Conservation (phyloP, 2,797 vertebrate genomes). For the Danio albolineatus region DNA sequence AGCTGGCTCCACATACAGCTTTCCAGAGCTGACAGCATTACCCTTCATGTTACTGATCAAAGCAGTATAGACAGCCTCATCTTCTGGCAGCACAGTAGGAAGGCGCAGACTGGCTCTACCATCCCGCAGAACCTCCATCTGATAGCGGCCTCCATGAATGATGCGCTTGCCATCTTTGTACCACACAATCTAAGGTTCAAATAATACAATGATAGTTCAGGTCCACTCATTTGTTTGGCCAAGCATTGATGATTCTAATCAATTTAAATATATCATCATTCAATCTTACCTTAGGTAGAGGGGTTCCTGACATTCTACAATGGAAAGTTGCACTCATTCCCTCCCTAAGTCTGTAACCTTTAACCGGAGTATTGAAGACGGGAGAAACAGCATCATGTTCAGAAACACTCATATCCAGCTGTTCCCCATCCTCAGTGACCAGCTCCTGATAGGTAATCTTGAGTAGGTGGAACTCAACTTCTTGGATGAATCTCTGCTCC, state of each 20-base stretch:
- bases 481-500: constrained; percentile 94
- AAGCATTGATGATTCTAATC: background rate
- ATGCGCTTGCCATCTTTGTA: constrained; percentile 97
- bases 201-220: background rate
- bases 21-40: constrained; percentile 94
- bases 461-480: constrained; percentile 95
- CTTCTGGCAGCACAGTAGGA: constrained; percentile 89
- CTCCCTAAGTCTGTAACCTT: constrained; percentile 93
- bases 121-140: constrained; percentile 90
- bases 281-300: constrained; percentile 88
- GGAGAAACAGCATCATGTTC: constrained; percentile 87
- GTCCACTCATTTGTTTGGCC: background rate
- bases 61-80: constrained; percentile 95
- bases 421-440: constrained; percentile 90
- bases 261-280: background rate
- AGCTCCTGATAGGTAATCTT: constrained; percentile 91
- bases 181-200: constrained; percentile 86
- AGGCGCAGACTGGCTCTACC: constrained; percentile 91
- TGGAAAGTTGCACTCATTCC: constrained; percentile 96
- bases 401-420: constrained; percentile 83
- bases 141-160: constrained; percentile 83
- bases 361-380: constrained; percentile 87
- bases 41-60: constrained; percentile 91
- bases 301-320: constrained; percentile 90
- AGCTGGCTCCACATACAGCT: constrained; percentile 90